phyloP scores from a whole-genome alignment of 2,797 vertebrate species.

The Amazona ochrocephala region DNA sequence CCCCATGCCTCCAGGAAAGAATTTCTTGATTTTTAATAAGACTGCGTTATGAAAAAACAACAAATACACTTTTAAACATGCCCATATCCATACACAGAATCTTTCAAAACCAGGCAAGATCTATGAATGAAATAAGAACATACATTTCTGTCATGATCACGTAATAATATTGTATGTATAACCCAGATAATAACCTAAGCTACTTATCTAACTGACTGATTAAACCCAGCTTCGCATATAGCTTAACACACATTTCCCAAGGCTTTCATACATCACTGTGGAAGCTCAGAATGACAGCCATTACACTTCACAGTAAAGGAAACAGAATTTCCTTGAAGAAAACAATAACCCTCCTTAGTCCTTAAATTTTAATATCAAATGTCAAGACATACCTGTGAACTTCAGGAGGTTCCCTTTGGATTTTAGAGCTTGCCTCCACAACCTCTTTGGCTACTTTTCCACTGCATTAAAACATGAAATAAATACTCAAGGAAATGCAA shows the following conservation, averaged over 20 bases:
- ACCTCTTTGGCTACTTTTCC: constrained; percentile 98
- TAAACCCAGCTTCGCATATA: background rate
- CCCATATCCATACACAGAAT: background rate
- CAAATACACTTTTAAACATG: background rate
- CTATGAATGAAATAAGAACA: background rate
- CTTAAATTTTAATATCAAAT: background rate
- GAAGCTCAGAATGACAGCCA: background rate
- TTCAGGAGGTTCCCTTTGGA: constrained; percentile 93
- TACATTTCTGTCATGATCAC: background rate
- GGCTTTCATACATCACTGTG: background rate
- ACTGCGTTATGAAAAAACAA: background rate
- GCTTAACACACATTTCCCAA: background rate
- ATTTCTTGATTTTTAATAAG: background rate
- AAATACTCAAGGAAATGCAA: background rate
- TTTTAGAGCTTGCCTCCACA: constrained; percentile 96
- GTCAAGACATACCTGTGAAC: constrained; percentile 85
- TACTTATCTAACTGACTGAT: background rate
- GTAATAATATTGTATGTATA: background rate
- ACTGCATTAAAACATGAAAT: constrained; percentile 73
- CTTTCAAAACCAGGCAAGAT: background rate
- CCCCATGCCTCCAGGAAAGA: background rate
- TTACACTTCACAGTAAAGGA: background rate
- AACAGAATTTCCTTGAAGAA: background rate
- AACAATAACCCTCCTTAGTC: background rate
- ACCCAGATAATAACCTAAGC: background rate